Base-by-base conservation (phyloP, 2,888 invertebrate species). In the Erebia palarica region DNA sequence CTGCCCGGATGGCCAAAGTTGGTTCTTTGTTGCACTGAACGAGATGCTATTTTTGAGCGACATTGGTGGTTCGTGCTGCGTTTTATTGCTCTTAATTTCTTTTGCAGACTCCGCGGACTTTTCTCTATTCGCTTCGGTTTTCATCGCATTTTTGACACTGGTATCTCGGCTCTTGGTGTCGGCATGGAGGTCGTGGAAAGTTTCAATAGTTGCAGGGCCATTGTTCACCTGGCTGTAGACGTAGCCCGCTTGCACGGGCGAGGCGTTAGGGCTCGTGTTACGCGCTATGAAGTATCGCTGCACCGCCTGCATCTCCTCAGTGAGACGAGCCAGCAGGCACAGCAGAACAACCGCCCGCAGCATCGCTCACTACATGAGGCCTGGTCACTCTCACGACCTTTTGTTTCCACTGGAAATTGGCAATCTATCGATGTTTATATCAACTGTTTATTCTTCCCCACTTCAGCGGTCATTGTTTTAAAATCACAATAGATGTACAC, bases 371-470 rank as follows among this genome's bases (percentile, higher is more conserved):
- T 77, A 79, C 79, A 79, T 80, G 73, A 73, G 82, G 65, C 86
- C 84, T 85, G 85, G 81, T 77, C 80, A 74, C 79, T 73, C 76
- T 51, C 21, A 13, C 74, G 76, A 76, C 68, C 68, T 68, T 70
- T 73, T 74, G 78, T 70, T 73, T 78, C 74, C 78, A 90, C 89
- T 91, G 90, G 82, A 86, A 86, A 78, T 81, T 75, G 78, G 77
- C 81, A 81, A 79, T 74, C 80, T 78, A 82, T 83, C 81, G 77
- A 77, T 83, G 85, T 84, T 86, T 91, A 85, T 91, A 90, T 87
- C 81, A 84, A 81, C 82, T 86, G 86, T 86, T 87, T 86, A 82
- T 83, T 78, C 81, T 83, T 81, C 81, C 81, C 79, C 78, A 76
- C 76, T 75, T 72, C 72, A 74, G 76, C 77, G 73, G 75, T 81